These are phyloP conservation scores for Isichthys henryi DNA, from an alignment of 2,113 vertebrate species.

Conservation along the genomic window DNA sequence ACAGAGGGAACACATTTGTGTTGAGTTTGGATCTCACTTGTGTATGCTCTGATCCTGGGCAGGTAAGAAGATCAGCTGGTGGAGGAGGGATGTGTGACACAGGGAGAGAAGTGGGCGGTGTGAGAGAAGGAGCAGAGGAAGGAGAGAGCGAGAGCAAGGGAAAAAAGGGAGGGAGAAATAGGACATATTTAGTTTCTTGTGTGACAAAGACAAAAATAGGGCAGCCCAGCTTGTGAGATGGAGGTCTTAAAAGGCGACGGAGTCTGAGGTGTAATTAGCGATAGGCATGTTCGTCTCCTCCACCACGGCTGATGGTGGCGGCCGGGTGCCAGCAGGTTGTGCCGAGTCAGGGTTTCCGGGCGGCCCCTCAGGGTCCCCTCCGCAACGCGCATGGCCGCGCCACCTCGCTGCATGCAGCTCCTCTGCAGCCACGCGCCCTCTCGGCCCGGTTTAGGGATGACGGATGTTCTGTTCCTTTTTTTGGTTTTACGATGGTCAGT, in stretches of 20 bases:
- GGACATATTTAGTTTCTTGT: conserved; percentile 27
- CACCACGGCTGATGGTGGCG: conserved; percentile 32
- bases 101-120: background rate
- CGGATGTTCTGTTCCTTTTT: background rate
- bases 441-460: background rate
- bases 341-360: conserved; percentile 16
- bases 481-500: background rate
- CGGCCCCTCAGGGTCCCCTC: background rate
- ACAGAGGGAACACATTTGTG: conserved; percentile 5
- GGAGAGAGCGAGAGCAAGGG: background rate
- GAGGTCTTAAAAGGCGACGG: conserved; percentile 32
- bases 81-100: background rate
- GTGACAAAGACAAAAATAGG: conserved; percentile 35
- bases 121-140: background rate
- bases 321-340: conserved; percentile 1
- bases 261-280: conserved; percentile 37
- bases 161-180: conserved; percentile 12
- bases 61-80: conserved; percentile 18
- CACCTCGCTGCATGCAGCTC: background rate
- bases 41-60: conserved; percentile 26
- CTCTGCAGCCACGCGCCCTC: background rate
- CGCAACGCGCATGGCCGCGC: background rate
- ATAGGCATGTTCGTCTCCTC: conserved; percentile 28
- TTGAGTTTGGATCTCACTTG: conserved; percentile 20
- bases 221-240: background rate